Conservation (phyloP, 2,113 vertebrate genomes). For the Carassius carassius region DNA sequence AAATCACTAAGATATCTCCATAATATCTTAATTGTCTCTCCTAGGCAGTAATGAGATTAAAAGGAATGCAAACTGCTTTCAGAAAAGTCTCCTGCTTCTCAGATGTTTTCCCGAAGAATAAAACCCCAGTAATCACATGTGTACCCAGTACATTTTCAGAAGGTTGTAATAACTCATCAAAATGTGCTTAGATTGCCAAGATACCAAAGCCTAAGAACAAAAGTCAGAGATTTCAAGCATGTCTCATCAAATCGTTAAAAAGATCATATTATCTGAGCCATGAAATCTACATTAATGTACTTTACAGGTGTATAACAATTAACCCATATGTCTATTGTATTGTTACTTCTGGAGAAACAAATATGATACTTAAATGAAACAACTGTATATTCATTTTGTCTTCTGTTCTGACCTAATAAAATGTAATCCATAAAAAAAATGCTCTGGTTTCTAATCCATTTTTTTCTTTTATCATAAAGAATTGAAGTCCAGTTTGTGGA, state of each 20-base stretch:
- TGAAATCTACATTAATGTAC: background rate
- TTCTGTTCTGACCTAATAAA: background rate
- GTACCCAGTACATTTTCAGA: background rate
- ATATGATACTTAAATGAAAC: background rate
- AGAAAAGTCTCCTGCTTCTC: background rate
- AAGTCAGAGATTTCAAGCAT: background rate
- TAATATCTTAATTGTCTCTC: background rate
- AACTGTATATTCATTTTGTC: no score
- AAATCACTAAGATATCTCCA: background rate
- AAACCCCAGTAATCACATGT: background rate
- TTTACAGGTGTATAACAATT: background rate
- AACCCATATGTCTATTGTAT: background rate
- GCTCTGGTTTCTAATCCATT: background rate
- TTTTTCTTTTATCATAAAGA: constrained; percentile 12
- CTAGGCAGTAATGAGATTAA: background rate
- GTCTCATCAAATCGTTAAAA: background rate
- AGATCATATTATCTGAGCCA: background rate
- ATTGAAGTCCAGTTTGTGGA: constrained; percentile 42
- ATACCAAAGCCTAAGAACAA: background rate
- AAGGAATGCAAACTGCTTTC: background rate
- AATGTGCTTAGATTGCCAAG: background rate
- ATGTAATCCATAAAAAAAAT: background rate
- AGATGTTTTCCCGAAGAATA: background rate
- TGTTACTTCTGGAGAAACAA: background rate
- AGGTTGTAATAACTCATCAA: background rate